A percentile compares a stretch with the other conserved stretches of the same genome.
Evolutionary conservation across 2,113 vertebrate genomes (phyloP).

Genomic region (Albula goreensis): DNA sequence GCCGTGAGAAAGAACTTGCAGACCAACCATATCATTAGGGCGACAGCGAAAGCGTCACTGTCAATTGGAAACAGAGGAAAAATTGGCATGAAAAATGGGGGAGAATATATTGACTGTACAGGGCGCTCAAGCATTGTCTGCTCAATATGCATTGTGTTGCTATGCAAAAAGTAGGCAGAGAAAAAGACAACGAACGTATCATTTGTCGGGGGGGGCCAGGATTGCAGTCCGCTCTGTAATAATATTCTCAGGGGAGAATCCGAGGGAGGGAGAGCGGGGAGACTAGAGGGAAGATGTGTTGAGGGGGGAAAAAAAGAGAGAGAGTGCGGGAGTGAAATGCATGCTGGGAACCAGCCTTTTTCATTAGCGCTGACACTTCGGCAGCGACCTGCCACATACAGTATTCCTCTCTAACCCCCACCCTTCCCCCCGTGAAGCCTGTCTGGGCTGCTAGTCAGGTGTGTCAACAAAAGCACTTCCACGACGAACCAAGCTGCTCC

Average conservation of each 20-base stretch:
- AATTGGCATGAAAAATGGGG: neutral
- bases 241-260: neutral
- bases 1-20: too few relatives aligned
- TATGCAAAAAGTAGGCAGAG: neutral
- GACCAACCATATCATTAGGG: too few relatives aligned
- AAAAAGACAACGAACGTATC: neutral
- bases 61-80: neutral
- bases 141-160: neutral
- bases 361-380: neutral
- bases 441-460: neutral
- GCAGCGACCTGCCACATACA: constrained; percentile 3
- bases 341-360: neutral
- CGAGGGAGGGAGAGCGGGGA: neutral
- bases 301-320: neutral
- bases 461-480: neutral
- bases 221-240: neutral
- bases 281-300: neutral
- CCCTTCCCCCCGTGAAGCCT: neutral
- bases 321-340: neutral
- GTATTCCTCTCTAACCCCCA: neutral
- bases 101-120: neutral
- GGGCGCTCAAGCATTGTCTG: neutral
- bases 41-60: neutral
- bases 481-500: too few relatives aligned
- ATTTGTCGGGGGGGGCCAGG: neutral